phyloP scores from a whole-genome alignment of 2,797 vertebrate species.

The Florisuga fusca region DNA sequence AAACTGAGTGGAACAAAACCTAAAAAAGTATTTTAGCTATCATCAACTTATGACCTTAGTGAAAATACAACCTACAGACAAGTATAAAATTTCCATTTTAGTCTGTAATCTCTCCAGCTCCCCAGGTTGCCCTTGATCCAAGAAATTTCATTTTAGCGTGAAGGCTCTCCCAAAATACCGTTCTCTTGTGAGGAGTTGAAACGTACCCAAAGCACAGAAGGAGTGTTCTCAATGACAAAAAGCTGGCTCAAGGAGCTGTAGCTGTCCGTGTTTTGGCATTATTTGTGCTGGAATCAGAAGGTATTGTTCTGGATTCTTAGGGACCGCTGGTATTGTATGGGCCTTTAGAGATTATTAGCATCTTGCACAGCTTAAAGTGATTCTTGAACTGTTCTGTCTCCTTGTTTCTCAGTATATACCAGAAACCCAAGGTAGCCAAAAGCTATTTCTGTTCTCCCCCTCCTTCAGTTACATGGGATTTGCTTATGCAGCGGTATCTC shows the following conservation, averaged over 20 bases:
- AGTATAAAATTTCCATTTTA: neutral
- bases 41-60: neutral
- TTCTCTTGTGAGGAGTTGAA: neutral
- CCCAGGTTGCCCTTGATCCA: neutral
- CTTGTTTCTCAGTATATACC: neutral
- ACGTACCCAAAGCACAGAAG: neutral
- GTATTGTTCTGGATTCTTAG: neutral
- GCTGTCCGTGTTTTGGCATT: neutral
- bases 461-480: neutral
- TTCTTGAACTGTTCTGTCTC: neutral
- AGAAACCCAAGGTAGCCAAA: neutral
- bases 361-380: neutral
- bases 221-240: neutral
- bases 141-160: neutral
- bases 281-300: neutral
- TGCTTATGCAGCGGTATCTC: neutral
- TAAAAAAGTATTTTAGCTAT: neutral
- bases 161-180: neutral
- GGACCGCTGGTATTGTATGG: neutral
- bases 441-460: neutral
- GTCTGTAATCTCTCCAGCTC: neutral
- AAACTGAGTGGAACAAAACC: neutral
- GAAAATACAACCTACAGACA: neutral
- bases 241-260: neutral
- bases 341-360: neutral